phyloP scores from a whole-genome alignment of 2,113 vertebrate species.

The Neomonachus schauinslandi region DNA sequence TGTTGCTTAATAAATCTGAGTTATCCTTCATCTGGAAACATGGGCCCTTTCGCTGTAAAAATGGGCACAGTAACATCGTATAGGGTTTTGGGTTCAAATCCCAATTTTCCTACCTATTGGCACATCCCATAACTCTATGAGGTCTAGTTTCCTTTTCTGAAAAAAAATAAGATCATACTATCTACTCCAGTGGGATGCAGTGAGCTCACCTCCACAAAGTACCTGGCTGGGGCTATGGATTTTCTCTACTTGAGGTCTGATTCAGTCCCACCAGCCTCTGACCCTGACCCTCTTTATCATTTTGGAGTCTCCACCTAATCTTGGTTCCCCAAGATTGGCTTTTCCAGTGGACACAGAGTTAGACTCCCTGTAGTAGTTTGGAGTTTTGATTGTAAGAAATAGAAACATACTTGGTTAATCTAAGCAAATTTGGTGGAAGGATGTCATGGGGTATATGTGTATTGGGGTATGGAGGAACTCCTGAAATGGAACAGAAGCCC shows the following conservation, averaged over 20 bases:
- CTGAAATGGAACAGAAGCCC: background rate
- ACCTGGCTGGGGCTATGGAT: background rate
- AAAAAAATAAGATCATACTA: background rate
- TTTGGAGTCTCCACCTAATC: background rate
- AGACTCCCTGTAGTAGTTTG: background rate
- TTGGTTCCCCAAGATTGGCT: background rate
- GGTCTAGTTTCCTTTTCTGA: background rate
- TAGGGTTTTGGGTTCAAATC: background rate
- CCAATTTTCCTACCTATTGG: background rate
- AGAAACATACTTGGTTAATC: too few relatives aligned
- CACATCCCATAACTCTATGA: background rate
- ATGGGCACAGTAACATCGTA: background rate
- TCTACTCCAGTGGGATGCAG: background rate
- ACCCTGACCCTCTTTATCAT: background rate
- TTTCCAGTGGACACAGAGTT: background rate
- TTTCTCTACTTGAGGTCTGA: accelerated
- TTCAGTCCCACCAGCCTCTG: accelerated
- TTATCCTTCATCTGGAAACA: background rate
- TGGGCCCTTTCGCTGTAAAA: background rate
- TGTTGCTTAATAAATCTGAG: background rate
- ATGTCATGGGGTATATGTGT: background rate
- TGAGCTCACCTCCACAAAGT: background rate
- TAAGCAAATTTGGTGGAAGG: background rate
- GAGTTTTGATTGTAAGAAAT: background rate
- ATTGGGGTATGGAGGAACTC: background rate